A percentile compares a stretch with the other conserved stretches of the same genome.
Evolutionary conservation across 2,888 invertebrate species (phyloP).

Genomic region (Cheilosia pagana): DNA sequence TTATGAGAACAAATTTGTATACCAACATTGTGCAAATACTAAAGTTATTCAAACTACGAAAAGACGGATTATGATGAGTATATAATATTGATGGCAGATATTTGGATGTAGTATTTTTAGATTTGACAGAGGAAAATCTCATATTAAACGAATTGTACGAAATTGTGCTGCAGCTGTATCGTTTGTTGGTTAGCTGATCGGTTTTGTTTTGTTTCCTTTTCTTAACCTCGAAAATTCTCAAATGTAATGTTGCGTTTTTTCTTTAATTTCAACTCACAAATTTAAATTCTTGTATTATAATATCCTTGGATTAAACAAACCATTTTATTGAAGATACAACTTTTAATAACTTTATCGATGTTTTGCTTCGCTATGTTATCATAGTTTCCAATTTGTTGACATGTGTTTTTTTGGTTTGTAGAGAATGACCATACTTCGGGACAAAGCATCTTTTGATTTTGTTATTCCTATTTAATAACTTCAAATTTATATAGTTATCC

Average conservation of each 20-base stretch:
- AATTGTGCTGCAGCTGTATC: conserved; percentile 11
- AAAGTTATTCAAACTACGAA: conserved; percentile 26
- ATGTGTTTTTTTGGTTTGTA: conserved; percentile 83
- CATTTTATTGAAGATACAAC: conserved; percentile 85
- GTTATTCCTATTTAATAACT: background rate
- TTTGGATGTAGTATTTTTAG: conserved; percentile 65
- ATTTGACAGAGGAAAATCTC: conserved; percentile 45
- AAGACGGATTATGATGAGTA: conserved; percentile 63
- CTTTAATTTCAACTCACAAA: no score
- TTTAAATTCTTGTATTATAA: background rate
- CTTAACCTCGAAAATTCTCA: background rate
- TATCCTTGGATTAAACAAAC: conserved; percentile 78
- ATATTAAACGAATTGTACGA: background rate
- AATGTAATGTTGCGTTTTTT: background rate
- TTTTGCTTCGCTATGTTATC: conserved; percentile 75
- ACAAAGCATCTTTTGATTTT: conserved; percentile 84
- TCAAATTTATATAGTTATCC: background rate
- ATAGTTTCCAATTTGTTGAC: conserved; percentile 79
- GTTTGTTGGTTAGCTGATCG: background rate
- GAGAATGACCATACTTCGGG: conserved; percentile 85
- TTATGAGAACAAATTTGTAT: conserved; percentile 1
- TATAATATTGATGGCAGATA: conserved; percentile 38
- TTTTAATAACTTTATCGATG: conserved; percentile 80
- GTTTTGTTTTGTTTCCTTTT: background rate
- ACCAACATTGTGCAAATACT: conserved; percentile 35